Evolutionary conservation across 1,140 invertebrate species (phyloP).

Genomic region (Chymomyza costata): DNA sequence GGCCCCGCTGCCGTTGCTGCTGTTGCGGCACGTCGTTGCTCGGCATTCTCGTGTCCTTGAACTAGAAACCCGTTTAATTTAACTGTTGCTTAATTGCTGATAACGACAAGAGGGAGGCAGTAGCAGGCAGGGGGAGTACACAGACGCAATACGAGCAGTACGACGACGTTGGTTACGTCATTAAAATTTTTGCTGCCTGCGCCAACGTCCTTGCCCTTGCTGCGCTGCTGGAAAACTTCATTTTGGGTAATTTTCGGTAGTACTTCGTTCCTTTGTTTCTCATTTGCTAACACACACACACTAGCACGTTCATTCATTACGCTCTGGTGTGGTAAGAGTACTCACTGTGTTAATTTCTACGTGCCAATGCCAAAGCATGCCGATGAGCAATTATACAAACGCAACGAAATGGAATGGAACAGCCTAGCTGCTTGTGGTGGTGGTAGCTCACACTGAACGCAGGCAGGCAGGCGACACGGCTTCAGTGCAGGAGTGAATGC

Average conservation of each 20-base stretch:
- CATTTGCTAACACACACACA: no score
- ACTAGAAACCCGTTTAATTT: constrained; percentile 75
- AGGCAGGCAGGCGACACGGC: constrained; percentile 4
- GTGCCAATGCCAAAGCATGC: constrained; percentile 42
- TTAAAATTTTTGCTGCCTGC: constrained; percentile 36
- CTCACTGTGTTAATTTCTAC: constrained; percentile 50
- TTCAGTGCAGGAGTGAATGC: constrained; percentile 11
- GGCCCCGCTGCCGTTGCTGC: constrained; percentile 30
- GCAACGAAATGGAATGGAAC: constrained; percentile 31
- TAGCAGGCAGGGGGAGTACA: no score
- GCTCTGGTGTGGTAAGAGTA: constrained; percentile 15
- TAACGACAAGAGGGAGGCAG: constrained; percentile 45
- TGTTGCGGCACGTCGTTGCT: constrained; percentile 39
- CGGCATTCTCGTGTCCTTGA: constrained; percentile 61
- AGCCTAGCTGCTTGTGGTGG: constrained; percentile 13
- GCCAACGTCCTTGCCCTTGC: constrained; percentile 12
- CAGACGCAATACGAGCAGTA: no score
- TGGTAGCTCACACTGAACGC: constrained; percentile 16
- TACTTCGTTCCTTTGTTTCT: constrained; percentile 50
- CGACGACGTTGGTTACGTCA: constrained; percentile 50
- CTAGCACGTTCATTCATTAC: constrained; percentile 70
- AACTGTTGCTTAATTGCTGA: constrained; percentile 75
- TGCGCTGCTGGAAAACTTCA: constrained; percentile 54
- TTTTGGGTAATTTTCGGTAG: constrained; percentile 63
- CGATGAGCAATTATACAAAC: constrained; percentile 37